Evolutionary conservation across 2,113 vertebrate species (phyloP), one percentile per base, ranked within the genome.

Genomic region (Montifringilla adamsi): DNA sequence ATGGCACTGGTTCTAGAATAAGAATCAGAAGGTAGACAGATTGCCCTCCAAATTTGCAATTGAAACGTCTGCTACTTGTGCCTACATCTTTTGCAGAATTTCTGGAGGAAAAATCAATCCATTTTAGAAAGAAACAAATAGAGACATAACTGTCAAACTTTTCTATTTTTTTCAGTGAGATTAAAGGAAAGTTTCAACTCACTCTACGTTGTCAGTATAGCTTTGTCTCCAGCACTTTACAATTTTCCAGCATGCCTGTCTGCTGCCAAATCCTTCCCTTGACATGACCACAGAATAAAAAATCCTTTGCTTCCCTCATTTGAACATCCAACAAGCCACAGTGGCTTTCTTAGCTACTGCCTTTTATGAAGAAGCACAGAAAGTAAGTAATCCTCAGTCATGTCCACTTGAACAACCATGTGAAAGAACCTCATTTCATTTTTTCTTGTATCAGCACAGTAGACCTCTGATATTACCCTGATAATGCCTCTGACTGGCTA

Each of bases 251-350:
- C 27, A n/a, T n/a, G 78, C 70, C 35, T 43, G 13, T 41, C 52
- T 86, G 46, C 94, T 95, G 87, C 87, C 76, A 91, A 90, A 66
- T 72, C 39, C 39, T 86, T 87, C 83, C 58, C 72, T 90, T 82
- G 47, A 84, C 75, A 70, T 31, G 88, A 63, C 52, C 82, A 60
- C 41, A 81, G 59, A 72, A 78, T 37, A 47, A 79, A 85, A 70
- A 78, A 69, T 35, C 13, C 35, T 70, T 88, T 55, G 15, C 50
- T 92, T 90, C 31, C 59, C 47, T 74, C 60, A 62, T 64, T 55
- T 77, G 55, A 84, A 11, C n/a, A 16, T 84, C 81, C 66, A 92
- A 58, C 33, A 91, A 93, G 18, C 70, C 76, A 44, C 75, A 67
- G 11, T 46, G 76, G 72, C 50, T 91, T 89, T 81, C 56, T 83